Evolutionary conservation across 2,888 invertebrate species (phyloP).

Genomic region (Gortyna flavago): DNA sequence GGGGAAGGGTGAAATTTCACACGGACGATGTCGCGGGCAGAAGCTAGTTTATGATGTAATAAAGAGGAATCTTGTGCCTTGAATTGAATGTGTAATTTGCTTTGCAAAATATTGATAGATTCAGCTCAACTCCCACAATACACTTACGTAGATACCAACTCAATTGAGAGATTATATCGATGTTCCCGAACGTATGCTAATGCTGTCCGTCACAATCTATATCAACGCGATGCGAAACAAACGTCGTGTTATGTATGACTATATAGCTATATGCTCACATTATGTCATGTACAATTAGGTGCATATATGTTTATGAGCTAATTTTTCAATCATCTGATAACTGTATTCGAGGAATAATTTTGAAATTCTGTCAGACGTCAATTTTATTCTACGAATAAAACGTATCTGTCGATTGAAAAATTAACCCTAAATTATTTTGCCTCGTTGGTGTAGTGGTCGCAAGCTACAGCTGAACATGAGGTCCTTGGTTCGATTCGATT

Average conservation of each 20-base stretch:
- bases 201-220: constrained; percentile 31
- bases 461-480: background rate
- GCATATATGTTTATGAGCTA: background rate
- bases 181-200: constrained; percentile 25
- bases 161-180: constrained; percentile 12
- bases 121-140: background rate
- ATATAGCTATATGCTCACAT: constrained; percentile 17
- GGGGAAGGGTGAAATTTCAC: no score
- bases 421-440: no score
- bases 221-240: constrained; percentile 15
- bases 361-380: no score
- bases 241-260: constrained; percentile 1
- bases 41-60: background rate
- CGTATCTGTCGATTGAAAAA: no score
- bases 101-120: background rate
- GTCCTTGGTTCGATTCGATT: background rate
- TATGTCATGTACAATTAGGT: constrained; percentile 7
- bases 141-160: background rate
- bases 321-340: no score
- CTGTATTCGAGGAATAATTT: no score
- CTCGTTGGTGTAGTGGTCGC: background rate
- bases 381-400: no score
- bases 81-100: background rate
- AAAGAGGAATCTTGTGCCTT: background rate
- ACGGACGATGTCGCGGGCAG: background rate